A percentile compares a stretch with the other conserved stretches of the same genome.
Conservation (phyloP, 2,888 invertebrate species). For the Drosophila kambysellisi region DNA sequence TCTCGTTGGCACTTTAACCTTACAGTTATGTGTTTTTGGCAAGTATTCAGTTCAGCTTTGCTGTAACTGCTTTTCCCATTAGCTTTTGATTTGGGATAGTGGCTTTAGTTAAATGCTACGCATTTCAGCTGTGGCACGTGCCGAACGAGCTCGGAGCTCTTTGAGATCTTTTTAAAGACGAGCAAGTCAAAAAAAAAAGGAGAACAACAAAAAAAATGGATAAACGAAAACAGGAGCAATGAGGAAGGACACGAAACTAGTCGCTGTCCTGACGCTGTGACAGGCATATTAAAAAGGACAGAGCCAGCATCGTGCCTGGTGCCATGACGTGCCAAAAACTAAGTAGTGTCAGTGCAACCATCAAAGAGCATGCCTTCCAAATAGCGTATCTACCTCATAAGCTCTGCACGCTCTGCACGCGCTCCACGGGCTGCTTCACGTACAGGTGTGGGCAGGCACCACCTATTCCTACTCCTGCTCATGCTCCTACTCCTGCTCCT, state of each 20-base stretch:
- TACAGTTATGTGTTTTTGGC: conserved; percentile 11
- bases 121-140: conserved; percentile 67
- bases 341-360: conserved; percentile 74
- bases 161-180: conserved; percentile 65
- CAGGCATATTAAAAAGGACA: conserved; percentile 78
- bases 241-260: conserved; percentile 58
- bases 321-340: conserved; percentile 77
- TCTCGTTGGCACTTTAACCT: conserved; percentile 28
- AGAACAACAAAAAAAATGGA: conserved; percentile 13
- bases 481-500: conserved; percentile 4
- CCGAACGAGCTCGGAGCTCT: conserved; percentile 51
- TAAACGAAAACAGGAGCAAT: conserved; percentile 3
- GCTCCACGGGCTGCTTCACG: conserved; percentile 42
- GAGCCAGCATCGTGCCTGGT: conserved; percentile 51
- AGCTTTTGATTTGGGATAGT: conserved; percentile 76
- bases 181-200: conserved; percentile 11
- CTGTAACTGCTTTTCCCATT: conserved; percentile 58
- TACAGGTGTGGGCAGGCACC: conserved; percentile 60
- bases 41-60: conserved; percentile 4
- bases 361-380: conserved; percentile 67
- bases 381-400: conserved; percentile 41
- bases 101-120: conserved; percentile 73
- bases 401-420: conserved; percentile 40
- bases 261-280: conserved; percentile 64
- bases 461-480: conserved; percentile 3